Conservation (phyloP, 2,888 invertebrate genomes). For the Phorcus lineatus region DNA sequence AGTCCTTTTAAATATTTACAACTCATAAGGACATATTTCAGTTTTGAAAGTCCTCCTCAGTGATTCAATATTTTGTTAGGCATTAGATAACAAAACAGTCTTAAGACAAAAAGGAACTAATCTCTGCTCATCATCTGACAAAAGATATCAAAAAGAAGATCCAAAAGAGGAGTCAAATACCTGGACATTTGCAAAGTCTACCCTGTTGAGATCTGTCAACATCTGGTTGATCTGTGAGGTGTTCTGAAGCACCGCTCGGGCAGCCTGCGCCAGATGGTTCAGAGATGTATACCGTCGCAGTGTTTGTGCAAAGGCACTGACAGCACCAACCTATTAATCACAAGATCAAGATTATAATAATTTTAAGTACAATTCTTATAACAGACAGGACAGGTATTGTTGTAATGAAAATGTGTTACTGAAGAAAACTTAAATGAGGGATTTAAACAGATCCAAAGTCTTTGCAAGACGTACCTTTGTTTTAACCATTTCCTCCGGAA, state of each 20-base stretch:
- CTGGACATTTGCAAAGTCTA: constrained; percentile 97
- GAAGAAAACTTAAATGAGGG: too few relatives aligned
- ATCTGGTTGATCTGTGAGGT: constrained; percentile 96
- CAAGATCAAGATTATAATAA: too few relatives aligned
- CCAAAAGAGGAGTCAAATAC: constrained; percentile 65
- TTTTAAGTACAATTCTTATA: too few relatives aligned
- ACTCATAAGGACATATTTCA: too few relatives aligned
- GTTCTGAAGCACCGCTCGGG: constrained; percentile 95
- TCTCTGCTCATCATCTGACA: neutral
- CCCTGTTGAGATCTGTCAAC: constrained; percentile 95
- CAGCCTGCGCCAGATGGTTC: constrained; percentile 96
- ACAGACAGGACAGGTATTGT: too few relatives aligned
- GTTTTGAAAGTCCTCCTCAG: too few relatives aligned
- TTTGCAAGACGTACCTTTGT: constrained; percentile 81
- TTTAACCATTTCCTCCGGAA: constrained; percentile 86
- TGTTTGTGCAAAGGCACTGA: constrained; percentile 94
- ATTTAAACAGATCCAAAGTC: neutral
- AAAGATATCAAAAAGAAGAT: neutral
- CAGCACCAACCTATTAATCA: constrained; percentile 81
- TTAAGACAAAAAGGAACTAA: too few relatives aligned
- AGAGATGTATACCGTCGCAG: constrained; percentile 96
- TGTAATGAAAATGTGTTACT: too few relatives aligned
- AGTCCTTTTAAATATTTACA: too few relatives aligned
- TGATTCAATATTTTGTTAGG: too few relatives aligned
- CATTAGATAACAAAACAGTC: too few relatives aligned